Evolutionary conservation across 2,113 vertebrate genomes (phyloP), one percentile per base, ranked within the genome.

Genomic region (Nycticorax nycticorax): DNA sequence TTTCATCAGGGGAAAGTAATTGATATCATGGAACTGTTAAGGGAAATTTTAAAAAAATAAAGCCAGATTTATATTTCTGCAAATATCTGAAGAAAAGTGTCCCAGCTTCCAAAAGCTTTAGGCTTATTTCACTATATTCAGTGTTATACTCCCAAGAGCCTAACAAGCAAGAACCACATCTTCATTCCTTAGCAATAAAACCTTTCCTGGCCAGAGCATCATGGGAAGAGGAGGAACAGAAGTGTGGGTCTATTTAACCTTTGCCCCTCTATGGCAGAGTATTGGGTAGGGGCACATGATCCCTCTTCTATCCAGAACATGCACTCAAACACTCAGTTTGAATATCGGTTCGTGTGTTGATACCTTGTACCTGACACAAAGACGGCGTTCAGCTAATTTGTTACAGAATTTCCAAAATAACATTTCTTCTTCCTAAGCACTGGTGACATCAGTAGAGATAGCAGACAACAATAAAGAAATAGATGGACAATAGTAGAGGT

Each of bases 271-370:
- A 4, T 7, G 21, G 30, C 67, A 80, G 18, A 86, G 30, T 32
- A 28, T 33, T 64, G 19, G 18, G 18, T 2, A 56, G 4, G n/a
- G 43, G n/a, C 33, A 79, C 18, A 20, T 0, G 4, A 35, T 14
- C 52, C 47, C 39, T 37, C 63, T 52, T 56, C 37, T 33, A 39
- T 9, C 27, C 39, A 47, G 86, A 74, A 55, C 45, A 37, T 0
- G 6, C 30, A 16, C 13, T 39, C 52, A 21, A 50, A 41, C 15
- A 28, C 39, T 27, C 63, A 50, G 37, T 74, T 9, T 35, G 85
- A 69, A 5, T 69, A 67, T 48, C 1, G 1, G 41, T 26, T 73
- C 33, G 23, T 12, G 9, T 23, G 48, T 33, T 53, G 62, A 23
- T 37, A 55, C 16, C 37, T 32, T 56, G 17, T 16, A 43, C 39